These are phyloP conservation scores for Idaea biselata DNA, from an alignment of 2,888 invertebrate genomes.

Conservation along the genomic window DNA sequence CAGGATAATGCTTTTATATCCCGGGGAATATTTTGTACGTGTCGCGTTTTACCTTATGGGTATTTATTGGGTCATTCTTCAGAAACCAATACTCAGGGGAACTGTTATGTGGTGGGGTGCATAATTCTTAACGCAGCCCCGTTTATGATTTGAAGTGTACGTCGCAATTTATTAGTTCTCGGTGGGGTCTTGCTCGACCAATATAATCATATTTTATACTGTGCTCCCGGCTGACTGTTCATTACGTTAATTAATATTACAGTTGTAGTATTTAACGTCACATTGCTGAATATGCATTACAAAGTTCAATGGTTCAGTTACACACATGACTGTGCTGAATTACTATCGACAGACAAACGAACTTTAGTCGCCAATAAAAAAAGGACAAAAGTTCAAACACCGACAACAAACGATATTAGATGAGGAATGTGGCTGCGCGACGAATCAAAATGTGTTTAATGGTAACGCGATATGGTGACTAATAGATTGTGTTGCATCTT, in stretches of 20 bases:
- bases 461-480: slow-evolving; percentile 65
- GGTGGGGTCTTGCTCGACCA: slow-evolving; percentile 40
- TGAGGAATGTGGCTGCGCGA: slow-evolving; percentile 53
- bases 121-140: slow-evolving; percentile 63
- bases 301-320: slow-evolving; percentile 6
- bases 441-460: slow-evolving; percentile 67
- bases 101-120: slow-evolving; percentile 75
- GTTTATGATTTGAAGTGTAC: slow-evolving; percentile 59
- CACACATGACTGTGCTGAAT: slow-evolving; percentile 21
- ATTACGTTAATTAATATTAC: slow-evolving; percentile 26
- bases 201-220: slow-evolving; percentile 31
- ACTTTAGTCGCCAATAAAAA: slow-evolving; percentile 69
- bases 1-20: slow-evolving; percentile 78
- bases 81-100: slow-evolving; percentile 71
- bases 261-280: slow-evolving; percentile 19
- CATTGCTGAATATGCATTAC: slow-evolving; percentile 22
- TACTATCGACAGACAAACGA: slow-evolving; percentile 45
- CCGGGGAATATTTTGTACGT: slow-evolving; percentile 73
- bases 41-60: slow-evolving; percentile 74
- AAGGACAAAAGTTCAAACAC: slow-evolving; percentile 75
- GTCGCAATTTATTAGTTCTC: slow-evolving; percentile 66
- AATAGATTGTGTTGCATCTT: slow-evolving; percentile 56
- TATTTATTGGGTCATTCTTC: slow-evolving; percentile 79
- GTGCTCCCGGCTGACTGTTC: slow-evolving; percentile 23
- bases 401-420: slow-evolving; percentile 62